Conservation (phyloP, 2,113 vertebrate species). For the Mesembrinibis cayennensis region DNA sequence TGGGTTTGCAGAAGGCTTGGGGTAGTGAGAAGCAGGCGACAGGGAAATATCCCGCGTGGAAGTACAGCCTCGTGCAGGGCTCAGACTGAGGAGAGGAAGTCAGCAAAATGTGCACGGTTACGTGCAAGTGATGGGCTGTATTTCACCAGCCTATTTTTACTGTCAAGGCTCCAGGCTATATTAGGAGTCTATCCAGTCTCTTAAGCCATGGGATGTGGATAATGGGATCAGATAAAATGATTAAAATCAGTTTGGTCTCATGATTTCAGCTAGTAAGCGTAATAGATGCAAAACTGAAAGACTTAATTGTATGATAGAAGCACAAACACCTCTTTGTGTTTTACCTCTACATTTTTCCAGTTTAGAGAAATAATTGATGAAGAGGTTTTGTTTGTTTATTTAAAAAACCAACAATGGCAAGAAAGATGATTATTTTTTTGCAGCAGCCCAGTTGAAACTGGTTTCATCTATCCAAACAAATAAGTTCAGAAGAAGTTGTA, state of each 20-base stretch:
- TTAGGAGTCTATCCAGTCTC: not conserved
- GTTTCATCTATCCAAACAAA: not conserved
- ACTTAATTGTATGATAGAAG: not conserved
- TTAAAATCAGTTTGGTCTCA: not conserved
- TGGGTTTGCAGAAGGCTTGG: not conserved
- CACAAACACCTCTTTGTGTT: not conserved
- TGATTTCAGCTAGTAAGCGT: not conserved
- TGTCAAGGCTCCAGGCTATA: not conserved
- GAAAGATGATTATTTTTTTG: not conserved
- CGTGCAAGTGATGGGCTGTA: not conserved
- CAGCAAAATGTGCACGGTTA: not conserved
- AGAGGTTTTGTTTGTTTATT: not conserved
- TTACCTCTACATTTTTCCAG: not conserved
- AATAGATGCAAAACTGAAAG: not conserved
- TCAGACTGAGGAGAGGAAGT: not conserved
- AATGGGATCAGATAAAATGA: not conserved
- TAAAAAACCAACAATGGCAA: not conserved
- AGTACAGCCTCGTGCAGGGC: not conserved
- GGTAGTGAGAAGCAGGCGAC: not conserved
- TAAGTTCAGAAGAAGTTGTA: not conserved
- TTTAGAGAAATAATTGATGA: not conserved
- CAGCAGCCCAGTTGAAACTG: not conserved
- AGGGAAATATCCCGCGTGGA: not conserved
- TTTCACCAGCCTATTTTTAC: conserved; percentile 11
- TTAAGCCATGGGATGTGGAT: not conserved